A percentile compares a stretch with the other conserved stretches of the same genome.
Conservation (phyloP, 2,113 vertebrate species). For the Otolemur garnettii region DNA sequence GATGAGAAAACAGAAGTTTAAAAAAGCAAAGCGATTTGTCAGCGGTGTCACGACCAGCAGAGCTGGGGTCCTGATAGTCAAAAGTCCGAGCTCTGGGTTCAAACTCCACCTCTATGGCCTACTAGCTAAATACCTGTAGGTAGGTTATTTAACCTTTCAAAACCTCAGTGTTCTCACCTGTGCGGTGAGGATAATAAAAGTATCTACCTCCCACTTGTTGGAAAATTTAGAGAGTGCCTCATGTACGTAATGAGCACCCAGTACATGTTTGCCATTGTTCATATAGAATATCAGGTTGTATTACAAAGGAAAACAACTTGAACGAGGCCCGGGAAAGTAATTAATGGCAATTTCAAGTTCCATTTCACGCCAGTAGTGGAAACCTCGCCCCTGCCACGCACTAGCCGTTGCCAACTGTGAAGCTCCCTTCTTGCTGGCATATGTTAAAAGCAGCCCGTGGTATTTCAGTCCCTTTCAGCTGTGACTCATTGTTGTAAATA, state of each 20-base stretch:
- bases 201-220: background rate
- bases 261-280: background rate
- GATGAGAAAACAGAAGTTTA: background rate
- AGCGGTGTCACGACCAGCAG: background rate
- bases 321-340: background rate
- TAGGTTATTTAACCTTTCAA: background rate
- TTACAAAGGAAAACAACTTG: background rate
- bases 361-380: background rate
- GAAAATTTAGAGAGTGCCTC: background rate
- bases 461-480: constrained; percentile 74
- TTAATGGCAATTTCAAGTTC: background rate
- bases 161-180: background rate
- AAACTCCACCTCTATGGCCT: background rate
- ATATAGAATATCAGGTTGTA: background rate
- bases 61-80: background rate
- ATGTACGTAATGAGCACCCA: background rate
- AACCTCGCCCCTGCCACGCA: background rate
- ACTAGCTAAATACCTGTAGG: background rate
- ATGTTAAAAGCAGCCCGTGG: constrained; percentile 71
- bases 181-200: background rate
- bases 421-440: background rate
- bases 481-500: constrained; percentile 82
- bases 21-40: background rate
- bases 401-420: background rate
- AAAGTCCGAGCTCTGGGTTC: background rate